phyloP scores from a whole-genome alignment of 2,888 invertebrate genomes.

The Brenthis daphne region DNA sequence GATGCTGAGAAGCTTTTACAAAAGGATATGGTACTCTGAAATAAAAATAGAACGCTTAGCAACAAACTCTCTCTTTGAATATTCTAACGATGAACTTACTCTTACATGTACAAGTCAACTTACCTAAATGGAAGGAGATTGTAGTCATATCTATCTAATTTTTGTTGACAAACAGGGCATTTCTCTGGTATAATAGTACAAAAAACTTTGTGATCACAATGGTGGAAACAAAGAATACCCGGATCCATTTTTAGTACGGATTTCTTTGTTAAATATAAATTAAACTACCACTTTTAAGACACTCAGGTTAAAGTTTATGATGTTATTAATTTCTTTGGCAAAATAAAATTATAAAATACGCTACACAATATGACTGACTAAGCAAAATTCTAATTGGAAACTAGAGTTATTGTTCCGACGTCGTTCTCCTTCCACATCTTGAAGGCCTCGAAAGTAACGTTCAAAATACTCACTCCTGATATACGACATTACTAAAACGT shows the following conservation, averaged over 20 bases:
- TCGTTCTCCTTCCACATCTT: conserved; percentile 33
- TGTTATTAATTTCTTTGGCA: conserved; percentile 44
- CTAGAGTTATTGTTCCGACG: conserved; percentile 49
- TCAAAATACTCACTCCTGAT: conserved; percentile 2
- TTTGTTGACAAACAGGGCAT: conserved; percentile 89
- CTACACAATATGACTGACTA: conserved; percentile 51
- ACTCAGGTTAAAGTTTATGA: conserved; percentile 26
- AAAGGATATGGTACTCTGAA: conserved; percentile 93
- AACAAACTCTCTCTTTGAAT: conserved; percentile 51
- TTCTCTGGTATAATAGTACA: conserved; percentile 89
- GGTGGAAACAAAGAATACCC: conserved; percentile 94
- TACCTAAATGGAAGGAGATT: conserved; percentile 90
- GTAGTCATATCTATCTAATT: conserved; percentile 81
- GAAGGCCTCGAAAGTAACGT: conserved; percentile 32
- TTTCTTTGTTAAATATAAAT: conserved; percentile 54
- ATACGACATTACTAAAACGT: background rate
- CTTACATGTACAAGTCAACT: conserved; percentile 36
- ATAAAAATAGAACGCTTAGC: conserved; percentile 63
- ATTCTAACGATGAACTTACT: conserved; percentile 17
- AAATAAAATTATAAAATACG: conserved; percentile 46
- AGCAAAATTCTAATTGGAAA: conserved; percentile 60
- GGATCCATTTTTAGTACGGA: conserved; percentile 82
- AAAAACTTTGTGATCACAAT: conserved; percentile 92
- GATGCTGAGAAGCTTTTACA: conserved; percentile 89
- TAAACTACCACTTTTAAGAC: conserved; percentile 47